Conservation (phyloP, 2,888 invertebrate species). For the Leptinotarsa haldemani region DNA sequence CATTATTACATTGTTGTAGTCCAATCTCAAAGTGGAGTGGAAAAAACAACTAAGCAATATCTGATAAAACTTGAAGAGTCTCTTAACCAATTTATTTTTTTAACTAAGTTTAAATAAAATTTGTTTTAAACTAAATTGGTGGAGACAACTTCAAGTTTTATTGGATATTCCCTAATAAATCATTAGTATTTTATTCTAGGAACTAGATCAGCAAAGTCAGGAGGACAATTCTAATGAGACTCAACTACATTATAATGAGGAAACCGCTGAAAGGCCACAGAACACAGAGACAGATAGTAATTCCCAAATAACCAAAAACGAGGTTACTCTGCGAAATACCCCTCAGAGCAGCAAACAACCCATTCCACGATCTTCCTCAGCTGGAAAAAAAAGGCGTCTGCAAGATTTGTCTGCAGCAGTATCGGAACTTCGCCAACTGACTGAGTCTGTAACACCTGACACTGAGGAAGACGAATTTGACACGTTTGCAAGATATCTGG, state of each 20-base stretch:
- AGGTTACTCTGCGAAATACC: slow-evolving; percentile 3
- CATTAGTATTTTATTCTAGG: slow-evolving; percentile 1
- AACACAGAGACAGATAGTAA: slow-evolving; percentile 6
- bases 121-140: background rate
- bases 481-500: slow-evolving; percentile 6
- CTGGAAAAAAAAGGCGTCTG: slow-evolving; percentile 3
- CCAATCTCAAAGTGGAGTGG: slow-evolving; percentile 1
- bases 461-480: slow-evolving; percentile 12
- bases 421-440: slow-evolving; percentile 18
- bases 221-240: background rate
- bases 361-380: slow-evolving; percentile 11
- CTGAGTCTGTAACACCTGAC: slow-evolving; percentile 7
- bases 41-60: slow-evolving; percentile 1
- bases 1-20: slow-evolving; percentile 1
- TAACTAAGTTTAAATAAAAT: background rate
- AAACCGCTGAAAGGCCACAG: background rate
- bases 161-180: background rate
- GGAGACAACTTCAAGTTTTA: background rate
- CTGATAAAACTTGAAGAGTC: background rate
- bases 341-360: slow-evolving; percentile 12
- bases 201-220: background rate
- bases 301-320: slow-evolving; percentile 11
- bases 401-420: slow-evolving; percentile 19
- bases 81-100: slow-evolving; percentile 1
- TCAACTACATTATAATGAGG: background rate